Conservation (phyloP, 2,797 vertebrate genomes). For the Oceanodroma leucorhoa region DNA sequence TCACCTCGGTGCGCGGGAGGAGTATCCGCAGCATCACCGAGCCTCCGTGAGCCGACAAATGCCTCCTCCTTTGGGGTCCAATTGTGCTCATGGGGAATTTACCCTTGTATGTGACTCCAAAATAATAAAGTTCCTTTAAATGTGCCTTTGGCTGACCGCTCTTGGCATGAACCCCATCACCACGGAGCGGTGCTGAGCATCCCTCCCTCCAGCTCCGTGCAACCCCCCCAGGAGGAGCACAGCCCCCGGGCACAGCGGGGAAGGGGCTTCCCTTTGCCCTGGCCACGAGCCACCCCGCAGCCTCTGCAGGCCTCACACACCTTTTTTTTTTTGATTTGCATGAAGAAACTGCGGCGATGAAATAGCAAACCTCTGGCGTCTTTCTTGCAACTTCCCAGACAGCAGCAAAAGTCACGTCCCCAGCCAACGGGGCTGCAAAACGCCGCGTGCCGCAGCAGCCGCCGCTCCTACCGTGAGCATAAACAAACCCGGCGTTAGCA, state of each 20-base stretch:
- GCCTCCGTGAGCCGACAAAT: not conserved
- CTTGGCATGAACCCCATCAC: rapidly evolving
- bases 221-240: not conserved
- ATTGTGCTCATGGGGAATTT: not conserved
- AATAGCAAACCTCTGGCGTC: not conserved
- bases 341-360: not conserved
- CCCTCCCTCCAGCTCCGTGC: not conserved
- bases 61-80: not conserved
- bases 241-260: rapidly evolving
- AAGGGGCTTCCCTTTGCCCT: not conserved
- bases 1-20: rapidly evolving
- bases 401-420: not conserved
- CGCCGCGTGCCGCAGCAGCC: rapidly evolving
- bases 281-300: rapidly evolving
- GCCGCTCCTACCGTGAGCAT: rapidly evolving
- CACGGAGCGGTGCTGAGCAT: not conserved
- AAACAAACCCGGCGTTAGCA: not conserved
- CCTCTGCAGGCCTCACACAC: not conserved
- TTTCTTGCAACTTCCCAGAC: not conserved
- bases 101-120: not conserved
- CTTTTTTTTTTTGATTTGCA: not conserved
- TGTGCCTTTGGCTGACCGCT: not conserved
- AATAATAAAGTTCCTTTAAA: not conserved
- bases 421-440: rapidly evolving
- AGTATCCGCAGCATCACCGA: not conserved